These are phyloP conservation scores for Pangasius mekongensis DNA, from an alignment of 2,797 vertebrate species.

Conservation along the genomic window DNA sequence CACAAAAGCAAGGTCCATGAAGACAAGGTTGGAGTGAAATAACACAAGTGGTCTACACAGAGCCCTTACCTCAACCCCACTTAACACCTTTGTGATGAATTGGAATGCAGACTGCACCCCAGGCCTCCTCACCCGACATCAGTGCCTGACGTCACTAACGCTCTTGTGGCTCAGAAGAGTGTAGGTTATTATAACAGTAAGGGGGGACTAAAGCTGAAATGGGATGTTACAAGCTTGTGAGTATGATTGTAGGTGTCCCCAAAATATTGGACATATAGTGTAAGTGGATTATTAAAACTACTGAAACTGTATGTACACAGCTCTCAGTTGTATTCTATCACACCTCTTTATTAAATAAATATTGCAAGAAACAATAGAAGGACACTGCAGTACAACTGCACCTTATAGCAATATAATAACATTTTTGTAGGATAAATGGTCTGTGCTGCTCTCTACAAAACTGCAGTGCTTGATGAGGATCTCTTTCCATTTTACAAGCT, in stretches of 20 bases:
- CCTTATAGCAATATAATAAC: slow-evolving; percentile 11
- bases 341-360: background rate
- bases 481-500: slow-evolving; percentile 19
- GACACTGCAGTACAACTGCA: background rate
- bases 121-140: too few relatives aligned
- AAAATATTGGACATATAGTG: background rate
- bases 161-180: background rate
- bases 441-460: background rate
- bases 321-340: background rate
- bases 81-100: too few relatives aligned
- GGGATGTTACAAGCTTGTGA: background rate
- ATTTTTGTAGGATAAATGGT: slow-evolving; percentile 15
- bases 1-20: too few relatives aligned
- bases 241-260: background rate
- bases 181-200: background rate
- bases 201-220: background rate
- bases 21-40: too few relatives aligned
- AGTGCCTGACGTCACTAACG: too few relatives aligned
- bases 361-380: background rate
- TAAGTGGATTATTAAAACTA: background rate
- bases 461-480: background rate
- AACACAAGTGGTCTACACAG: too few relatives aligned
- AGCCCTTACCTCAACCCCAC: too few relatives aligned
- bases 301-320: background rate
- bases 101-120: too few relatives aligned